Evolutionary conservation across 2,888 invertebrate genomes (phyloP), one percentile per base, ranked within the genome.

Genomic region (Cheilosia soror): DNA sequence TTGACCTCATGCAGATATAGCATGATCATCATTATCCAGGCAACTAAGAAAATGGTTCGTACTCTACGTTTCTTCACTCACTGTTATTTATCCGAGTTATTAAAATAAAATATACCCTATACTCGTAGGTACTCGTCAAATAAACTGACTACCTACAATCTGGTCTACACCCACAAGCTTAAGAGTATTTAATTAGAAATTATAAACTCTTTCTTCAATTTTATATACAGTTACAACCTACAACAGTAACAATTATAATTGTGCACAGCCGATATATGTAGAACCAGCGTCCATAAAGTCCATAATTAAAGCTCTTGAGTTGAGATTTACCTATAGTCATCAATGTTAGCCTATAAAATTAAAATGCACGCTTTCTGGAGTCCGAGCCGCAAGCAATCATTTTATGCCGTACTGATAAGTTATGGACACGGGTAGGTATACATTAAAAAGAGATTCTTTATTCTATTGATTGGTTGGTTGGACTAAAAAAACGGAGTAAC

Each of bases 301-400:
- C 27, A 33, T 71, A 63, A 81, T 81, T 81, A 76, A 76, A 76
- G 42, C 42, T 58, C 49, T 81, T 57, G 55, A 69, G 57, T 57
- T 58, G 68, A 47, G 55, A 71, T 31, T 57, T 69, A 15, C 40
- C n/a, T 27, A 20, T 55, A 40, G 15, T 5, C 40, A 15, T 47
- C 62, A 44, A 55, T 69, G 44, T 15, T 27, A 27, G n/a, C 33
- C 9, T 40, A 33, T 27, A 25, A 2, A 65, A 58, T 40, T 58
- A n/a, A 63, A 47, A 47, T 31, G 25, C 49, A 55, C 5, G 37
- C 9, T 49, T 31, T 57, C 27, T 58, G 11, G 27, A 51, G 49
- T 33, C 20, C 60, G 37, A 27, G 60, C 37, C 29, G 40, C 27
- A 25, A 60, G 33, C 55, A 29, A 49, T 62, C 65, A 80, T 73